Evolutionary conservation across 1,140 invertebrate genomes (phyloP).

Genomic region (Habropoda laboriosa): DNA sequence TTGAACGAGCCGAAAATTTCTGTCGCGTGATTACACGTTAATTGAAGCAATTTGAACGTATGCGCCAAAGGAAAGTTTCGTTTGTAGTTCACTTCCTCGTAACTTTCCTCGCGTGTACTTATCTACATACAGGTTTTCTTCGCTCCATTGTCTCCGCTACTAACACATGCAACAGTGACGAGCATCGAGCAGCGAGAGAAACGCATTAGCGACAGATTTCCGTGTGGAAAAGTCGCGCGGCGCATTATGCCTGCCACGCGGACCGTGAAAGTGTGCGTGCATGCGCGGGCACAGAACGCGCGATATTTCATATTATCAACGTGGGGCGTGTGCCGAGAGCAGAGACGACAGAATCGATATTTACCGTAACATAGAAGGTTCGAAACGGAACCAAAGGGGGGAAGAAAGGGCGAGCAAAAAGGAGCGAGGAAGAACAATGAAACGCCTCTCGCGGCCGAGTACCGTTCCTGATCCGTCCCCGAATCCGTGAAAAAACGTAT

Average conservation of each 20-base stretch:
- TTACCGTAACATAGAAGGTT: neutral
- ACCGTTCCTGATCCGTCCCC: neutral
- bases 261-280: constrained; percentile 43
- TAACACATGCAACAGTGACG: too few species aligned
- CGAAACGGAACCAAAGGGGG: neutral
- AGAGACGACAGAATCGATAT: constrained; percentile 15
- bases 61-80: too few species aligned
- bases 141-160: too few species aligned
- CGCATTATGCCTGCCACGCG: constrained; percentile 43
- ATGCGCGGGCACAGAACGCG: neutral
- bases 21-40: too few species aligned
- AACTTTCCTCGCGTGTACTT: too few species aligned
- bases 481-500: neutral
- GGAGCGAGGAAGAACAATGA: constrained; percentile 7
- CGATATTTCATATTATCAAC: constrained; percentile 40
- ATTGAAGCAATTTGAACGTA: too few species aligned
- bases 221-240: constrained; percentile 34
- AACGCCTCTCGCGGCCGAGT: neutral
- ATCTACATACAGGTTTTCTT: too few species aligned
- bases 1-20: too few species aligned
- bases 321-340: constrained; percentile 44
- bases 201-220: constrained; percentile 11
- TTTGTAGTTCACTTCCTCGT: too few species aligned
- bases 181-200: neutral
- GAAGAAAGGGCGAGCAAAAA: neutral